These are phyloP conservation scores for Drosophila ogumai DNA, from an alignment of 1,140 invertebrate species.

Conservation along the genomic window DNA sequence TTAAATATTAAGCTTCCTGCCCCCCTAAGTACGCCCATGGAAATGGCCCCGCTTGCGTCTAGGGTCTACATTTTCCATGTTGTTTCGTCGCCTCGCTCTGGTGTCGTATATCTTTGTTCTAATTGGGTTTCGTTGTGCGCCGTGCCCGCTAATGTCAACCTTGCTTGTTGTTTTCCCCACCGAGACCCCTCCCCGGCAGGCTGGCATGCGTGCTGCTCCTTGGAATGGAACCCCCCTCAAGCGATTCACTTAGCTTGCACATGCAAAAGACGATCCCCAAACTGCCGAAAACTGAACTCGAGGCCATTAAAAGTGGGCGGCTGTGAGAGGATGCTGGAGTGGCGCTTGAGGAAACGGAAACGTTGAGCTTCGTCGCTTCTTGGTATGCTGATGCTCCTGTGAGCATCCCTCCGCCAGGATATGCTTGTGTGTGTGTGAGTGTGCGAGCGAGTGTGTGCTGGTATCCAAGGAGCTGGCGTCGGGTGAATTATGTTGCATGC, in stretches of 20 bases:
- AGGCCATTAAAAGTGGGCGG: constrained; percentile 73
- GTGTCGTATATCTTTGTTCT: constrained; percentile 80
- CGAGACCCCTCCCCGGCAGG: constrained; percentile 10
- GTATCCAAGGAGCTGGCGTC: constrained; percentile 62
- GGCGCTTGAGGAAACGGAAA: constrained; percentile 81
- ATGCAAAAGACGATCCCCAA: constrained; percentile 64
- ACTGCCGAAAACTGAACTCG: constrained; percentile 39
- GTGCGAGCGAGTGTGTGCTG: constrained; percentile 24
- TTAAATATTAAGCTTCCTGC: not conserved
- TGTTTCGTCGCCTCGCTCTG: constrained; percentile 81
- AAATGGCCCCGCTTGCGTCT: constrained; percentile 37
- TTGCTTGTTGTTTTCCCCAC: constrained; percentile 38
- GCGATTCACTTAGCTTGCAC: constrained; percentile 81
- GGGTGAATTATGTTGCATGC: constrained; percentile 80
- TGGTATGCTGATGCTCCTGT: constrained; percentile 51
- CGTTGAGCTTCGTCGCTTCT: constrained; percentile 81
- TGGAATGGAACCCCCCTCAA: constrained; percentile 10
- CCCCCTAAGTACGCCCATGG: constrained; percentile 5
- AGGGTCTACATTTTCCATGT: constrained; percentile 74
- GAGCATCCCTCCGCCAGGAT: constrained; percentile 17
- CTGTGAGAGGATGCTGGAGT: constrained; percentile 41
- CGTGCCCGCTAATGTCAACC: constrained; percentile 78
- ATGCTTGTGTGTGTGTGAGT: not conserved
- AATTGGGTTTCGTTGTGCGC: constrained; percentile 82
- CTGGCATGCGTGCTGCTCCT: constrained; percentile 54